Conservation (phyloP, 2,888 invertebrate genomes). For the Invenusta paracnida region DNA sequence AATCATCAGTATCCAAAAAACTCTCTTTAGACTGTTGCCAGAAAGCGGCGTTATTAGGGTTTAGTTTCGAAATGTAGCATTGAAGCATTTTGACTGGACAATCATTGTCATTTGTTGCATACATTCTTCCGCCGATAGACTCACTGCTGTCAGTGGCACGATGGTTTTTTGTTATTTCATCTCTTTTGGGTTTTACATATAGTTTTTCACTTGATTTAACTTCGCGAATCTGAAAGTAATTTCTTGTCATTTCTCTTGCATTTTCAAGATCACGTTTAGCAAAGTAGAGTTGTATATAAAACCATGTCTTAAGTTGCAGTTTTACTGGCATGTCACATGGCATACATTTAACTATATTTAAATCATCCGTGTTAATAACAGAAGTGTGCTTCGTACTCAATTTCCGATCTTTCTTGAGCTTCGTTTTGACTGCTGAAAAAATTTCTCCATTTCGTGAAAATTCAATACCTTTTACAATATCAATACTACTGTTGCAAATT, state of each 20-base stretch:
- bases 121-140: neutral
- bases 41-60: neutral
- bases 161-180: neutral
- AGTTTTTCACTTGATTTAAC: neutral
- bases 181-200: neutral
- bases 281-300: neutral
- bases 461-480: neutral
- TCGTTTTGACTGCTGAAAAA: neutral
- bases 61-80: neutral
- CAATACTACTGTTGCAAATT: neutral
- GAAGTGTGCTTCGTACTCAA: too few relatives aligned
- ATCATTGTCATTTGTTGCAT: neutral
- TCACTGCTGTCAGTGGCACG: neutral
- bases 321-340: neutral
- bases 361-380: too few relatives aligned
- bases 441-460: neutral
- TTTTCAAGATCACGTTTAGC: neutral
- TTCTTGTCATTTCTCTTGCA: neutral
- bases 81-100: neutral
- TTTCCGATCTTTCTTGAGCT: neutral
- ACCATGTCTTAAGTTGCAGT: neutral
- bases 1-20: neutral
- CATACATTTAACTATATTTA: too few relatives aligned
- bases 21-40: neutral
- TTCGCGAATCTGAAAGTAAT: neutral